phyloP scores from a whole-genome alignment of 2,888 invertebrate species.

The Magallana nippona region DNA sequence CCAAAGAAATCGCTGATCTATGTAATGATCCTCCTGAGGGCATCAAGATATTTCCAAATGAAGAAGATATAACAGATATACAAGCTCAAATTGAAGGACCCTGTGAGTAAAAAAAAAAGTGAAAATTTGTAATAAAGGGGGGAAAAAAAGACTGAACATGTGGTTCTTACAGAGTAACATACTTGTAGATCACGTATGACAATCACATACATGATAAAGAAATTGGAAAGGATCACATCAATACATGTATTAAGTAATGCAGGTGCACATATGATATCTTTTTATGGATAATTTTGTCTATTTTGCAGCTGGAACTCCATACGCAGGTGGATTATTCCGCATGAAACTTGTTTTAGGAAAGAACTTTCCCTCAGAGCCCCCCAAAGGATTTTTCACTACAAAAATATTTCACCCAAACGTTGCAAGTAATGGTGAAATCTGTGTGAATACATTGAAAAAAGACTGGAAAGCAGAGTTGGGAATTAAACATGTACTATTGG shows the following conservation, averaged over 20 bases:
- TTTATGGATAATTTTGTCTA: no score
- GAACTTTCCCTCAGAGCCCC: constrained; percentile 94
- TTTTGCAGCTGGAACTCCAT: constrained; percentile 91
- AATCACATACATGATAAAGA: no score
- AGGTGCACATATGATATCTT: no score
- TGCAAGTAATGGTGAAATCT: constrained; percentile 94
- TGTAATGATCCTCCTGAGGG: constrained; percentile 93
- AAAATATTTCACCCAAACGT: constrained; percentile 99
- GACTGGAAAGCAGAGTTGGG: constrained; percentile 98
- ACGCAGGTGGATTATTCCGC: constrained; percentile 92
- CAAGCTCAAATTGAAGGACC: constrained; percentile 95
- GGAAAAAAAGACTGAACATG: no score
- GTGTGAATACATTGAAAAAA: constrained; percentile 96
- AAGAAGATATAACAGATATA: constrained; percentile 95
- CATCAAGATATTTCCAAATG: constrained; percentile 92
- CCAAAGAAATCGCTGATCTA: constrained; percentile 92
- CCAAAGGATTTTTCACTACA: constrained; percentile 94
- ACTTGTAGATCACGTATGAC: no score
- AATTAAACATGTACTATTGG: constrained; percentile 94
- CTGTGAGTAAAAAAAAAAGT: constrained; percentile 80
- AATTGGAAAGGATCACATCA: no score
- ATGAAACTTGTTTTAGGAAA: constrained; percentile 94
- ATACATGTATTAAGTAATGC: no score
- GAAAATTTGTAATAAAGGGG: no score
- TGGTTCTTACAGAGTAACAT: no score